Percentiles rank a stretch among this genome's conserved stretches.
Evolutionary conservation across 2,888 invertebrate species (phyloP).

Genomic region (Scelioninae gen. 2): DNA sequence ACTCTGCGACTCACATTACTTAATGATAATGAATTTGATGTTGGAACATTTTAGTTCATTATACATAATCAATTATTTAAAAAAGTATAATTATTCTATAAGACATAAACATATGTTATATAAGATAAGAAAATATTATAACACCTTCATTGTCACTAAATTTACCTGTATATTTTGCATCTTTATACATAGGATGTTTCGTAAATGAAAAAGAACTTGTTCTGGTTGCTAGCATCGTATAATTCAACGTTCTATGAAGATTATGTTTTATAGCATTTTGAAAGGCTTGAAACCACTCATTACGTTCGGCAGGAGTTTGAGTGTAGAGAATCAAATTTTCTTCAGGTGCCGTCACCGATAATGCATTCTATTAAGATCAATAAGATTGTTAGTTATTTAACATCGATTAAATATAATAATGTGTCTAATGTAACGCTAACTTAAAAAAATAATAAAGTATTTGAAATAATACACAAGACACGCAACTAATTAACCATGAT

Average conservation of each 20-base stretch:
- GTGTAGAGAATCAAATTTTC: slow-evolving; percentile 84
- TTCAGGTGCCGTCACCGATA: slow-evolving; percentile 87
- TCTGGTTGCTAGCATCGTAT: slow-evolving; percentile 83
- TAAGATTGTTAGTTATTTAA: slow-evolving; percentile 37
- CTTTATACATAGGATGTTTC: slow-evolving; percentile 84
- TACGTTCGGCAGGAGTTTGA: slow-evolving; percentile 82
- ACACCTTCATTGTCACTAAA: slow-evolving; percentile 16
- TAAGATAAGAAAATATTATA: too few relatives aligned
- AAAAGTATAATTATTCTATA: too few relatives aligned
- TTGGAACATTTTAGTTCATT: too few relatives aligned
- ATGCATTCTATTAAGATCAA: slow-evolving; percentile 75
- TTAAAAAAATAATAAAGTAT: slow-evolving; percentile 3
- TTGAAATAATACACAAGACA: slow-evolving; percentile 1
- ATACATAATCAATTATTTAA: too few relatives aligned
- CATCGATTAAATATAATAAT: not conserved
- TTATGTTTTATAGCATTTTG: slow-evolving; percentile 84
- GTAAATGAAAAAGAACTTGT: slow-evolving; percentile 85
- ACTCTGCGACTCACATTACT: too few relatives aligned
- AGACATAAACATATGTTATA: too few relatives aligned
- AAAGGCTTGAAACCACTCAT: slow-evolving; percentile 87
- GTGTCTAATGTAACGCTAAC: slow-evolving; percentile 20
- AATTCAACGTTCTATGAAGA: slow-evolving; percentile 79
- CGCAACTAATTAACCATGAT: too few relatives aligned
- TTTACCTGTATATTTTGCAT: slow-evolving; percentile 84
- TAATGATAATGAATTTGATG: too few relatives aligned